Conservation (phyloP, 2,888 invertebrate genomes). For the Agrenia bidenticulata region DNA sequence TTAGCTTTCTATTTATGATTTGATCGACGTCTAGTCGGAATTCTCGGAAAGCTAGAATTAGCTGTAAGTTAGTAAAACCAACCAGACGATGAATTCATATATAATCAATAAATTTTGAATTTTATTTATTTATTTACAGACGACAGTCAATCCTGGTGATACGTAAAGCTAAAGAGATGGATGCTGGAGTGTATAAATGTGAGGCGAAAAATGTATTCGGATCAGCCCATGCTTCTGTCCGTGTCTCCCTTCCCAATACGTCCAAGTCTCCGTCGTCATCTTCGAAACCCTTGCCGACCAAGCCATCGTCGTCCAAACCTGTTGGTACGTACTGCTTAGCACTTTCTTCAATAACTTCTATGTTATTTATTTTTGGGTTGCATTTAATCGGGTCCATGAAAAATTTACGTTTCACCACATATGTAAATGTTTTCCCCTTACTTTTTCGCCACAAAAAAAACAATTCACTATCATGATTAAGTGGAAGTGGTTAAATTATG, state of each 20-base stretch:
- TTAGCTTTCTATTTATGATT: too few relatives aligned
- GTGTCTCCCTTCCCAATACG: constrained; percentile 41
- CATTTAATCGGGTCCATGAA: too few relatives aligned
- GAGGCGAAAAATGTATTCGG: constrained; percentile 52
- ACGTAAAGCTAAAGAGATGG: constrained; percentile 51
- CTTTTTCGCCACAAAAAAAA: too few relatives aligned
- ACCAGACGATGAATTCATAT: background rate
- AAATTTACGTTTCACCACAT: too few relatives aligned
- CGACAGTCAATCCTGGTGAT: constrained; percentile 53
- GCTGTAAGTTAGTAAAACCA: too few relatives aligned
- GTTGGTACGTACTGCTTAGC: constrained; percentile 40
- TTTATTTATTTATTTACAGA: constrained; percentile 33
- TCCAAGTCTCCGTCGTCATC: constrained; percentile 21
- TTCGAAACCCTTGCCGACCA: constrained; percentile 18
- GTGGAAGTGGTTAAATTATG: too few relatives aligned
- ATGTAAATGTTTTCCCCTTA: too few relatives aligned
- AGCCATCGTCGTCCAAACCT: constrained; percentile 41
- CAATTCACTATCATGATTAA: too few relatives aligned
- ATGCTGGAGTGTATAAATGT: constrained; percentile 51
- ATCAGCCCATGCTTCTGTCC: constrained; percentile 48
- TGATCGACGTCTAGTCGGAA: too few relatives aligned
- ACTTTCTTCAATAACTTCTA: too few relatives aligned
- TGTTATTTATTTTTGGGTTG: too few relatives aligned
- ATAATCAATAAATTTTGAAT: background rate
- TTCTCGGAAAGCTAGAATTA: too few relatives aligned